Base-by-base conservation (phyloP, 2,888 invertebrate genomes). In the Cactoblastis cactorum region DNA sequence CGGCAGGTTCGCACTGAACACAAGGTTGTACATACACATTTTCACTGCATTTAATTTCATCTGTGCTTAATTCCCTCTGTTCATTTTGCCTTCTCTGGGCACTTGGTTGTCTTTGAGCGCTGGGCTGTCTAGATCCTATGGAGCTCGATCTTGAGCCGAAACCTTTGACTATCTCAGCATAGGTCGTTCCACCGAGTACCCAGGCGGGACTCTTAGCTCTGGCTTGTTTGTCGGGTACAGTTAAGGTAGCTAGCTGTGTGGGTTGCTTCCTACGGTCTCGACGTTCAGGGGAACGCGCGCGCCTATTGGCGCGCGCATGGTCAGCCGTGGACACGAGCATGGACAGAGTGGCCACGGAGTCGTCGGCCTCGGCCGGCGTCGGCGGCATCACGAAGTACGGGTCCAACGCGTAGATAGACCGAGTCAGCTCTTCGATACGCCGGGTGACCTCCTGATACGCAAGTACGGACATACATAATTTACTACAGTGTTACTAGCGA, bases 111-210 rank as follows among this genome's bases (percentile, higher is more conserved):
- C 69, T 63, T 18, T 66, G 71, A 19, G 69, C 64, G 53, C 74
- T 69, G 50, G 67, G 64, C 28, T 67, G 65, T 51, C 76, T 63
- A 32, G 77, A 75, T 52, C 71, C 69, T 11, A 71, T 67, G 45
- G 87, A 79, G 69, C 80, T 77, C 54, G 86, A 81, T 57, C 87
- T 70, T 39, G 82, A 83, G 69, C 73, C 69, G 57, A 69, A 67
- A 86, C 95, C 95, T 62, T 93, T 92, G 54, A 96, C 91, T 57
- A 96, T 93, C 80, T 95, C 95, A 45, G 96, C 95, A 77, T 96
- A 96, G 43, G 95, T 92, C 45, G 94, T 92, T 18, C 93, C 93
- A 24, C 94, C 95, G 2, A 93, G 94, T 38, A 89, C 75, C 95
- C 95, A 95, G 72, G 94, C 92, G 12, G 95, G 94, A 74, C 94